These are phyloP conservation scores for Elaphurus davidianus DNA, from an alignment of 2,113 vertebrate genomes.

Conservation along the genomic window DNA sequence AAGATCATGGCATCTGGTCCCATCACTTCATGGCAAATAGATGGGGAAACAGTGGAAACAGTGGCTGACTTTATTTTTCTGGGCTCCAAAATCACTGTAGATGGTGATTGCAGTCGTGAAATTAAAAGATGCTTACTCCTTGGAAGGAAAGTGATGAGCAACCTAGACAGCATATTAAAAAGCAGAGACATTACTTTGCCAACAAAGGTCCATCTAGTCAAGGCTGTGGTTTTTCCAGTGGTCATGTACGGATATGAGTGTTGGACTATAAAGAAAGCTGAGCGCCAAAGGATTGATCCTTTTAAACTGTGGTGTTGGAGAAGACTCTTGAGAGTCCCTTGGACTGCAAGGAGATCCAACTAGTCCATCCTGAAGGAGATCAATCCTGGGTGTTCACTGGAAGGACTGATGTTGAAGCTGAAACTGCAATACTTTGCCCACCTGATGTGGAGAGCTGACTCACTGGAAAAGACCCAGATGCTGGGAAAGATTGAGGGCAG, in stretches of 20 bases:
- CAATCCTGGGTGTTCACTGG: background rate
- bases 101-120: background rate
- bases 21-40: background rate
- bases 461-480: background rate
- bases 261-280: background rate
- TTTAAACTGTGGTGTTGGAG: background rate
- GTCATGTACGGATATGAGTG: background rate
- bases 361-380: background rate
- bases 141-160: background rate
- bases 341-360: background rate
- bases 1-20: too few species aligned
- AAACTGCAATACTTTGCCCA: background rate
- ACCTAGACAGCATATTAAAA: background rate
- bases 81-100: background rate
- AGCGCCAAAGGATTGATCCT: background rate
- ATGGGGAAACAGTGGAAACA: background rate
- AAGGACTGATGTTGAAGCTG: background rate
- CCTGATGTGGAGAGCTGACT: background rate
- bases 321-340: background rate
- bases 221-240: background rate
- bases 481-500: background rate
- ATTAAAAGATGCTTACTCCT: background rate
- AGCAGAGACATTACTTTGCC: background rate
- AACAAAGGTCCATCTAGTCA: background rate
- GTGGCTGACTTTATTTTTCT: background rate